Base-by-base conservation (phyloP, 2,113 vertebrate species). In the Pomatorhinus ruficollis region DNA sequence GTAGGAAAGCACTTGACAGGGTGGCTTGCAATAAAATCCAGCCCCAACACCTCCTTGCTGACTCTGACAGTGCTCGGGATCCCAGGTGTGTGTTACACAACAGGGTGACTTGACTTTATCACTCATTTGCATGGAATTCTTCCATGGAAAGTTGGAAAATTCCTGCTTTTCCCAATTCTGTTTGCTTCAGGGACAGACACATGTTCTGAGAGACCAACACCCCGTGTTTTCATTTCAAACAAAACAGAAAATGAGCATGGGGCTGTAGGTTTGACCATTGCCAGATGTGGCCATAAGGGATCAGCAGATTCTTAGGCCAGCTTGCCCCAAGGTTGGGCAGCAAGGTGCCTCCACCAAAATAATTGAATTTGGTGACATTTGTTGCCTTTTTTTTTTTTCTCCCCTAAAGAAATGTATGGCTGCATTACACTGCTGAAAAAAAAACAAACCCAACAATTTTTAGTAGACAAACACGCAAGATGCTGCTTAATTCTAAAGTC, bases 281-380 rank as follows among this genome's bases (percentile, higher is more conserved):
- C 31, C 3, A 7, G 4, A 16, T 0, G 1, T 5, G 3, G 3
- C 19, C 12, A 42, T 0, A 47, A 7, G 9, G 12, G 11, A 82
- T 8, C 30, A 21, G 6, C 5, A 80, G 20, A 35, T 17, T 31
- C 35, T 49, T 5, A 59, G 12, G 31, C 14, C 70, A 87, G 23
- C 15, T 79, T 42, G 18, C 17, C 12, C 25, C 40, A 65, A 0
- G 5, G 30, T 14, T 63, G 19, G 44, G 31, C 20, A 87, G 47
- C 8, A 75, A 76, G 12, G 10, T 65, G 54, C 3, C 12, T 49
- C 27, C 54, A 74, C 8, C 31, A 69, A 79, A 80, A 56, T 24
- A 68, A 71, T 0, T 68, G 5, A 10, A 11, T 80, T 39, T 49
- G 25, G 19, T 37, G 22, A 42, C 3, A 40, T 57, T 71, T 44